These are phyloP conservation scores for Mactra quadrangularis DNA, from an alignment of 1,140 invertebrate genomes.

Conservation along the genomic window DNA sequence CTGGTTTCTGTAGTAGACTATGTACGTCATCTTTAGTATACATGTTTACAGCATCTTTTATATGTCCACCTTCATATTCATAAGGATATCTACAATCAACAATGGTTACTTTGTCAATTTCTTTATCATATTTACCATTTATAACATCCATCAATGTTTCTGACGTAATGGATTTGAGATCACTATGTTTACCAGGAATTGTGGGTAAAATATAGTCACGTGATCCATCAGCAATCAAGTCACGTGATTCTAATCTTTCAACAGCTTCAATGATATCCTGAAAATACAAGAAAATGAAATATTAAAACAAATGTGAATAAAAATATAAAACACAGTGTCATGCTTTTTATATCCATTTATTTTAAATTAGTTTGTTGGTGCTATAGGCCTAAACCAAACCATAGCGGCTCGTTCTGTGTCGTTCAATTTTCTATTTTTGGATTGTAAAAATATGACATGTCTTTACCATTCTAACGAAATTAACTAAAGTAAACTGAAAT, in stretches of 20 bases:
- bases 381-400: no score
- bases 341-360: no score
- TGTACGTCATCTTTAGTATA: constrained; percentile 89
- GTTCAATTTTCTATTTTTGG: no score
- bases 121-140: constrained; percentile 69
- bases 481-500: no score
- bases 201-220: constrained; percentile 90
- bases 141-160: constrained; percentile 85
- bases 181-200: constrained; percentile 90
- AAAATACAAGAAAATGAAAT: no score
- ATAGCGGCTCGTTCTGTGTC: no score
- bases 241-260: constrained; percentile 33
- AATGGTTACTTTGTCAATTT: constrained; percentile 78
- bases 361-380: no score
- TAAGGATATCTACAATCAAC: constrained; percentile 94
- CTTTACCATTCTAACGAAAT: no score
- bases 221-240: constrained; percentile 89
- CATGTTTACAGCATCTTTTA: constrained; percentile 92
- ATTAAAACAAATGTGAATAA: no score
- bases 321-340: no score
- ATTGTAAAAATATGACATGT: no score
- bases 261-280: constrained; percentile 21
- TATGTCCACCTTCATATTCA: constrained; percentile 97
- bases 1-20: constrained; percentile 75
- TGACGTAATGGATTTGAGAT: constrained; percentile 91